A percentile compares a stretch with the other conserved stretches of the same genome.
These are phyloP conservation scores for Schizaphis graminum DNA, from an alignment of 2,888 invertebrate genomes.

Conservation along the genomic window DNA sequence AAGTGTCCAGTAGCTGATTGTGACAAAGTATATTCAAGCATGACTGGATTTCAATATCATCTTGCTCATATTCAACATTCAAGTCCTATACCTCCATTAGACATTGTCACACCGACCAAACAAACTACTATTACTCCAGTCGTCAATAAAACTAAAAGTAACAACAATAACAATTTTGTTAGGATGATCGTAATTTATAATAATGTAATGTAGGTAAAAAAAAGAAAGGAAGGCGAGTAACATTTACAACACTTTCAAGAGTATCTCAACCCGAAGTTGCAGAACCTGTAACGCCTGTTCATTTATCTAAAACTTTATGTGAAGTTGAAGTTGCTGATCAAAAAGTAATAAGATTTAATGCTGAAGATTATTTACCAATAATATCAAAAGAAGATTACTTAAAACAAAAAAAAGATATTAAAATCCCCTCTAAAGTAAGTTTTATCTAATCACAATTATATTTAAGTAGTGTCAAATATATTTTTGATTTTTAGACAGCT, in stretches of 20 bases:
- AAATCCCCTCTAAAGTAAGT: slow-evolving; percentile 30
- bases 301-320: slow-evolving; percentile 56
- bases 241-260: slow-evolving; percentile 52
- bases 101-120: slow-evolving; percentile 41
- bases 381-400: slow-evolving; percentile 44
- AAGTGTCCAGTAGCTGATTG: slow-evolving; percentile 89
- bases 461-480: not conserved
- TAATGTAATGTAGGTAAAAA: slow-evolving; percentile 55
- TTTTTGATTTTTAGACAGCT: slow-evolving; percentile 42
- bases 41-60: slow-evolving; percentile 89
- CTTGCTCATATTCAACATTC: slow-evolving; percentile 88
- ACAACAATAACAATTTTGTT: not conserved
- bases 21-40: slow-evolving; percentile 87
- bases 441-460: not conserved
- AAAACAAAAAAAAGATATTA: slow-evolving; percentile 46
- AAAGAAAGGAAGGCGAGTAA: slow-evolving; percentile 54
- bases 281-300: slow-evolving; percentile 57
- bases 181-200: not conserved
- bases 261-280: slow-evolving; percentile 33
- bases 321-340: slow-evolving; percentile 60
- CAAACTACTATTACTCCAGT: slow-evolving; percentile 18
- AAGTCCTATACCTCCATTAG: slow-evolving; percentile 71
- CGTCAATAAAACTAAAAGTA: slow-evolving; percentile 59
- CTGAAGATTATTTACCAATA: slow-evolving; percentile 52
- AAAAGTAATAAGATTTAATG: slow-evolving; percentile 60